A percentile compares a stretch with the other conserved stretches of the same genome.
Conservation (phyloP, 2,888 invertebrate species). For the Pachycephus smyrnensis region DNA sequence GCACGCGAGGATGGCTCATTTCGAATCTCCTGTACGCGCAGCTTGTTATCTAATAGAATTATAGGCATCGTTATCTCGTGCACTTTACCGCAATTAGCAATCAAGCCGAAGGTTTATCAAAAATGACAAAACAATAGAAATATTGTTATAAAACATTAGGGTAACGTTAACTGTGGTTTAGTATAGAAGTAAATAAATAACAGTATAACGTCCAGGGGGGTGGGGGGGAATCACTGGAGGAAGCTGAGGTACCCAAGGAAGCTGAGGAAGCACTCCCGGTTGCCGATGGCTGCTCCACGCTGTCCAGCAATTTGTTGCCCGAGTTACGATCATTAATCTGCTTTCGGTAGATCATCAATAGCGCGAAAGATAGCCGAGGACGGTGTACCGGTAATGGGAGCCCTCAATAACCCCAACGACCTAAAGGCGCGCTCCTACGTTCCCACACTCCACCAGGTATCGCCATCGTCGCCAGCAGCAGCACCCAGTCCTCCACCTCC, state of each 20-base stretch:
- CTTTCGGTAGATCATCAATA: slow-evolving; percentile 64
- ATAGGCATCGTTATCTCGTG: background rate
- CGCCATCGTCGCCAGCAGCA: slow-evolving; percentile 4
- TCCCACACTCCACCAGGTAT: slow-evolving; percentile 49
- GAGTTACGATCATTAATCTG: slow-evolving; percentile 62
- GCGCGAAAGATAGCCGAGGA: slow-evolving; percentile 61
- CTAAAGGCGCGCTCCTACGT: slow-evolving; percentile 44
- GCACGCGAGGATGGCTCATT: background rate
- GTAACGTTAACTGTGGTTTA: background rate
- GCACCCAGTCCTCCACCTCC: background rate
- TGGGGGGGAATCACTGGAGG: background rate
- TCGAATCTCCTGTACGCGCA: background rate
- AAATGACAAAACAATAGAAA: background rate
- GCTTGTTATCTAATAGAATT: background rate
- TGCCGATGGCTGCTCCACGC: background rate
- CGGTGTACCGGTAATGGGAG: slow-evolving; percentile 65
- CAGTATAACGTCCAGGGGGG: background rate
- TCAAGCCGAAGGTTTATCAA: background rate
- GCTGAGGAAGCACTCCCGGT: background rate
- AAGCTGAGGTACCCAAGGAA: background rate
- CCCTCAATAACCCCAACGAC: slow-evolving; percentile 62
- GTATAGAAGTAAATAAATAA: background rate
- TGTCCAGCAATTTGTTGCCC: slow-evolving; percentile 59
- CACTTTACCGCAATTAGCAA: background rate
- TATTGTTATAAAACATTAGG: background rate